Evolutionary conservation across 1,140 invertebrate species (phyloP), one percentile per base, ranked within the genome.

Genomic region (Temnothorax nylanderi): DNA sequence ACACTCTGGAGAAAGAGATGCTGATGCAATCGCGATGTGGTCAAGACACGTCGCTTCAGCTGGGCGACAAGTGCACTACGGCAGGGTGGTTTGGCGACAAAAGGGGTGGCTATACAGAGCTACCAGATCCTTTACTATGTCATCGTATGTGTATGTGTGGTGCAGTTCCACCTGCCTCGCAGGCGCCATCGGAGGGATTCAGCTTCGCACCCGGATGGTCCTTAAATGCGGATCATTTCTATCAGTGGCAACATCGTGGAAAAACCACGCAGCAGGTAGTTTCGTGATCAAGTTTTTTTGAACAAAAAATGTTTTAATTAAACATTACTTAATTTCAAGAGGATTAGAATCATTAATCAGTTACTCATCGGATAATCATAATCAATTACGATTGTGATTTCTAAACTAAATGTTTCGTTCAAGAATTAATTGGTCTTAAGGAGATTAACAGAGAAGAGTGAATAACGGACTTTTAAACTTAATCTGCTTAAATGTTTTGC

Each of bases 171-270:
- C 34, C 85, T 7, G n/a, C 75, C 69, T 32, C 90, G 11, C 92
- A 92, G 11, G 76, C 89, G 13, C 93, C 91, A 0, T 65, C 69
- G 1, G 93, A 94, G n/a, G 93, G 93, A 26, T 93, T 93, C 67
- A 94, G 93, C 64, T 94, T 94, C 56, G 94, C 94, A 47, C 94
- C 94, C 7, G 94, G 93, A 7, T 94, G 94, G 94, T 93, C 93
- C 0, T 75, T 94, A 13, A 94, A 93, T 67, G 90, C 92, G 3
- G 93, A 94, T 51, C 93, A 94, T 41, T 94, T 93, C 64, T 94
- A 94, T 91, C 94, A 94, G 85, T 94, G 94, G 94, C 93, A 94
- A 26, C 93, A 94, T 51, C 92, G 93, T 3, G 93, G 93, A n/a
- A 94, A 92, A 78, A 92, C 76, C 1, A 94, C 93, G 8, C 92